phyloP scores from a whole-genome alignment of 1,140 invertebrate species.

The Pseudomyrmex pallidus region DNA sequence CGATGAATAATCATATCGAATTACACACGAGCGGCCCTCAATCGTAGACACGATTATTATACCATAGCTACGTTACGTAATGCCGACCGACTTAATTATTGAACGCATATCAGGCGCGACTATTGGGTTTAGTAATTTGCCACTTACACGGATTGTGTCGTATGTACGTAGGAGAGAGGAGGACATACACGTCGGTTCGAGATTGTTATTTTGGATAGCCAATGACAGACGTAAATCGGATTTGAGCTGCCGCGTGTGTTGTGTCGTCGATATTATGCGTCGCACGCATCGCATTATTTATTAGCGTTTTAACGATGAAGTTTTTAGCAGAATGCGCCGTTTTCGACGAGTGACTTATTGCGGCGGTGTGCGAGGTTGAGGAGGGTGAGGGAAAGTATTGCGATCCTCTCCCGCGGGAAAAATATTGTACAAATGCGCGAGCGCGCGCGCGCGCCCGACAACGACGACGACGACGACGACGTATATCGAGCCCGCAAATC shows the following conservation, averaged over 20 bases:
- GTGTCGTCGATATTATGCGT: conserved; percentile 61
- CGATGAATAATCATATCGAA: conserved; percentile 79
- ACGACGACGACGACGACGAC: background rate
- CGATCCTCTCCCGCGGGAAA: background rate
- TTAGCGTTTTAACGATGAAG: conserved; percentile 54
- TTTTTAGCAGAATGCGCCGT: conserved; percentile 20
- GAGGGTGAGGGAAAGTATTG: conserved; percentile 43
- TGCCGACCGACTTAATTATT: conserved; percentile 74
- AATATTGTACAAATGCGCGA: conserved; percentile 45
- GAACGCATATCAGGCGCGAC: conserved; percentile 74
- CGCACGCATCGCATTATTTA: conserved; percentile 47
- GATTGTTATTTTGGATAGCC: conserved; percentile 73
- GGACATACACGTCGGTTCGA: conserved; percentile 59
- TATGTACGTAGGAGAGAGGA: conserved; percentile 60
- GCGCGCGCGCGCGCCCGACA: too few species aligned
- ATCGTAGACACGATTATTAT: conserved; percentile 76
- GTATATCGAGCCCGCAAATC: conserved; percentile 46
- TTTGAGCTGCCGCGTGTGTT: conserved; percentile 55
- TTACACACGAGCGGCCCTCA: conserved; percentile 74
- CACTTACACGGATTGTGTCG: conserved; percentile 74
- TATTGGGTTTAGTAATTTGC: conserved; percentile 75
- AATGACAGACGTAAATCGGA: conserved; percentile 73
- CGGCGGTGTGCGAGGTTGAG: background rate
- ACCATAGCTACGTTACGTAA: conserved; percentile 73
- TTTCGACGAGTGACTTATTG: conserved; percentile 46